A percentile compares a stretch with the other conserved stretches of the same genome.
Evolutionary conservation across 2,113 vertebrate genomes (phyloP).

Genomic region (Gila orcuttii): DNA sequence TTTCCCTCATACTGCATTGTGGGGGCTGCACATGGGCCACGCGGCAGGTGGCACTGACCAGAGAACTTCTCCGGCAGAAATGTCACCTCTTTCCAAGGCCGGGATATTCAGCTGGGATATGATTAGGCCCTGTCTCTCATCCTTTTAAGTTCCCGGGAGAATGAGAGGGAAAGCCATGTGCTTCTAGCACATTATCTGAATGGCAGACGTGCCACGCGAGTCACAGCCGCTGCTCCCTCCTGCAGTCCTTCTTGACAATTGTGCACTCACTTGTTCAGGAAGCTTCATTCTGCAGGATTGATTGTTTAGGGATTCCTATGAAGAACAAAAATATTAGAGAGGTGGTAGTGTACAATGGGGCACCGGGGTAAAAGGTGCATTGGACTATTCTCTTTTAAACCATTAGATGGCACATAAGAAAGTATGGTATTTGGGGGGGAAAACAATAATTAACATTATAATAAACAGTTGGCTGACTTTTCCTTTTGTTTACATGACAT

Average conservation of each 20-base stretch:
- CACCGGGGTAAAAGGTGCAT: too few relatives aligned
- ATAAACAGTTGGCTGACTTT: too few relatives aligned
- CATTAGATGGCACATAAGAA: too few relatives aligned
- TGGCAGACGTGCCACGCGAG: constrained; percentile 28
- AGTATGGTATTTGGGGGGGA: too few relatives aligned
- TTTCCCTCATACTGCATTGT: background rate
- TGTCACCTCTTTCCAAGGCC: constrained; percentile 60
- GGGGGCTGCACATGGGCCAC: constrained; percentile 43
- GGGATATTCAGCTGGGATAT: constrained; percentile 51
- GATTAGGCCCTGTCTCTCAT: constrained; percentile 45
- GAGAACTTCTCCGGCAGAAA: constrained; percentile 41
- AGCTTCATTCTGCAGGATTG: background rate
- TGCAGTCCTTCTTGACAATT: constrained; percentile 39
- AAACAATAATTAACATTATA: too few relatives aligned
- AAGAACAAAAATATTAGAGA: too few relatives aligned
- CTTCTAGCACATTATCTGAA: constrained; percentile 55
- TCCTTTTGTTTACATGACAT: too few relatives aligned
- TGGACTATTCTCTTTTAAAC: too few relatives aligned
- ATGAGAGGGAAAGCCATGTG: constrained; percentile 43
- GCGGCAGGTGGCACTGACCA: constrained; percentile 53
- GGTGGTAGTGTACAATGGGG: too few relatives aligned
- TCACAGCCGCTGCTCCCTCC: constrained; percentile 28
- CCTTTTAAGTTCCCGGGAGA: constrained; percentile 42
- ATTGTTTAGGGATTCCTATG: background rate
- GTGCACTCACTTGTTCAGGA: constrained; percentile 43